Conservation (phyloP, 2,797 vertebrate genomes). For the Megalops cyprinoides region DNA sequence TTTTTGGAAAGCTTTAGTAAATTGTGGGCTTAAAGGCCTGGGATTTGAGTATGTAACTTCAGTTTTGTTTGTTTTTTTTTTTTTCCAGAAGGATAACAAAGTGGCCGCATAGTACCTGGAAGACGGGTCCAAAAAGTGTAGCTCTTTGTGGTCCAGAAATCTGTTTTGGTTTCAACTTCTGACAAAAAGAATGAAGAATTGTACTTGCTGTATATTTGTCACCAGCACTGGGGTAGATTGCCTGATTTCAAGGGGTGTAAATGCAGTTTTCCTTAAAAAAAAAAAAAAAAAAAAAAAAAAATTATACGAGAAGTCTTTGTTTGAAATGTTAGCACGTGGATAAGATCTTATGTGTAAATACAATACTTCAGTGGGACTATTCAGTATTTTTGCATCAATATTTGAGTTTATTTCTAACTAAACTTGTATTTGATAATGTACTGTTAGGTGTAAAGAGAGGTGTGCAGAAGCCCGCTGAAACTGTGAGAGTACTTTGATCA, state of each 20-base stretch:
- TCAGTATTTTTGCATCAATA: slow-evolving; percentile 87
- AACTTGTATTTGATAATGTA: slow-evolving; percentile 83
- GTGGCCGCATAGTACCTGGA: slow-evolving; percentile 86
- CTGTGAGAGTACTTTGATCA: slow-evolving; percentile 85
- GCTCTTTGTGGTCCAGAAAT: slow-evolving; percentile 75
- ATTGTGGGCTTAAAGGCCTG: background rate
- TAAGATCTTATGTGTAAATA: slow-evolving; percentile 78
- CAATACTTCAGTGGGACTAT: slow-evolving; percentile 78
- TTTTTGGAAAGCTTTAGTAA: background rate
- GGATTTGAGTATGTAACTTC: background rate
- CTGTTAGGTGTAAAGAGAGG: slow-evolving; percentile 72
- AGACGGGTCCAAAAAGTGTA: slow-evolving; percentile 67
- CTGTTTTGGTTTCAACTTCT: slow-evolving; percentile 73
- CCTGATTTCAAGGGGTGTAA: slow-evolving; percentile 74
- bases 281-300: slow-evolving; percentile 49
- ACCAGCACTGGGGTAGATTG: slow-evolving; percentile 82
- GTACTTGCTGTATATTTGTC: slow-evolving; percentile 79
- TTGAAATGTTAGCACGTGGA: slow-evolving; percentile 75
- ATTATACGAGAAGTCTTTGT: slow-evolving; percentile 70
- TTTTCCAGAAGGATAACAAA: slow-evolving; percentile 95
- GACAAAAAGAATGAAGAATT: slow-evolving; percentile 80
- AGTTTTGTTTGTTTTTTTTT: slow-evolving; percentile 34
- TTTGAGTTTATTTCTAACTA: slow-evolving; percentile 80
- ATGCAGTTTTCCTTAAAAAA: slow-evolving; percentile 66
- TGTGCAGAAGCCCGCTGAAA: slow-evolving; percentile 82